Percentiles rank a stretch among this genome's conserved stretches.
Conservation (phyloP, 2,113 vertebrate species). For the Cyanoramphus novaezelandiae region DNA sequence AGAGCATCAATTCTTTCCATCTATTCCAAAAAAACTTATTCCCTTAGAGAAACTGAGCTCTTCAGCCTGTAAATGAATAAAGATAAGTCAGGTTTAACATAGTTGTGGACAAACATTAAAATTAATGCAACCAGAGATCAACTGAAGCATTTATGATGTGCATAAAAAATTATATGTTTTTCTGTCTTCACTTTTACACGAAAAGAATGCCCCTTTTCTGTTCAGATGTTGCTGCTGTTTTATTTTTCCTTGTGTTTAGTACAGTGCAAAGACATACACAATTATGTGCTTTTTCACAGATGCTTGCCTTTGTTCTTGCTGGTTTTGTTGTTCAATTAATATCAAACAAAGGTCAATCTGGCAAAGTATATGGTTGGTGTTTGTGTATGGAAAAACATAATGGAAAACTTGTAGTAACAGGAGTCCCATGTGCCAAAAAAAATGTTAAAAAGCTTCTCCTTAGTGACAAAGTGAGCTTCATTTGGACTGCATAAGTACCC, state of each 20-base stretch:
- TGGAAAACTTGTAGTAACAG: slow-evolving; percentile 44
- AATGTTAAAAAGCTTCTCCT: slow-evolving; percentile 63
- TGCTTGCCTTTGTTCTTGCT: slow-evolving; percentile 12
- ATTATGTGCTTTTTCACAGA: neutral
- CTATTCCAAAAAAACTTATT: neutral
- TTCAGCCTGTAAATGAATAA: neutral
- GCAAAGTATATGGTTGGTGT: slow-evolving; percentile 35
- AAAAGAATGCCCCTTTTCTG: neutral
- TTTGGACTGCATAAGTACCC: slow-evolving; percentile 58
- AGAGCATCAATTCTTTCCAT: neutral
- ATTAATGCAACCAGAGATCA: neutral
- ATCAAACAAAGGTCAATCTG: slow-evolving; percentile 65
- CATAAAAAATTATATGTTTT: neutral
- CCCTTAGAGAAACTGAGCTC: neutral
- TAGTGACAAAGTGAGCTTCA: slow-evolving; percentile 63
- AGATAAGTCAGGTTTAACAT: neutral
- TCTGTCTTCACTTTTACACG: neutral
- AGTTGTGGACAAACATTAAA: neutral
- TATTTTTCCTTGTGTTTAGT: neutral
- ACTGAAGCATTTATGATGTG: neutral
- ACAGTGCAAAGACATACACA: neutral
- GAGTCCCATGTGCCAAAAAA: slow-evolving; percentile 41
- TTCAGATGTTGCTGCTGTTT: neutral
- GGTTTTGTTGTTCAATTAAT: slow-evolving; percentile 52
- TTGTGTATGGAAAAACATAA: slow-evolving; percentile 46